A percentile compares a stretch with the other conserved stretches of the same genome.
phyloP scores from a whole-genome alignment of 2,888 invertebrate genomes.

The Myopa testacea region DNA sequence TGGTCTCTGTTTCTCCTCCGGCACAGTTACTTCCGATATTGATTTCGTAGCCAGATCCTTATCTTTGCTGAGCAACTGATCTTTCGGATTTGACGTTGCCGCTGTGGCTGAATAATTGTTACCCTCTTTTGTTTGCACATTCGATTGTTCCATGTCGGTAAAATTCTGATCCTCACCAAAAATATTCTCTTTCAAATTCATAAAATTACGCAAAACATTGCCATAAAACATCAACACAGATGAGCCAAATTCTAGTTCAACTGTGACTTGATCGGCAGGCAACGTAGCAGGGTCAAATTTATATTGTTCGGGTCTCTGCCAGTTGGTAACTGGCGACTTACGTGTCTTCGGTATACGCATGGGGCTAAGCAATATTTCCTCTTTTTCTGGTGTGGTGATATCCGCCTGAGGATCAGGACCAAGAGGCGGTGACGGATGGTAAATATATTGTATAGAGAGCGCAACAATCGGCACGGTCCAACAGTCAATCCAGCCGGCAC shows the following conservation, averaged over 20 bases:
- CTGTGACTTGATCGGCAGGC: constrained; percentile 87
- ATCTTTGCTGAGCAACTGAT: constrained; percentile 55
- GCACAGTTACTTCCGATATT: constrained; percentile 64
- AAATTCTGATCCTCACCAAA: constrained; percentile 96
- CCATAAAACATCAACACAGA: constrained; percentile 93
- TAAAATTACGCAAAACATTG: constrained; percentile 87
- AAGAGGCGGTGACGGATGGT: constrained; percentile 91
- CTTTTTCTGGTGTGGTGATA: constrained; percentile 93
- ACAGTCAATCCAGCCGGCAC: constrained; percentile 92
- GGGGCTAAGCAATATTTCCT: constrained; percentile 90
- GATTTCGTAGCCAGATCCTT: constrained; percentile 66
- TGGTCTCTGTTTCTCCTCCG: constrained; percentile 75
- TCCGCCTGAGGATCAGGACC: constrained; percentile 91
- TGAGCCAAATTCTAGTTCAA: constrained; percentile 95
- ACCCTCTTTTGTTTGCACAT: constrained; percentile 68
- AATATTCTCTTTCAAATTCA: constrained; percentile 95
- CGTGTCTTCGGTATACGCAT: constrained; percentile 87
- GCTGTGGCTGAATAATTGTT: constrained; percentile 68
- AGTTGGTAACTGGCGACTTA: constrained; percentile 78
- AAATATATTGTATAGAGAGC: constrained; percentile 88
- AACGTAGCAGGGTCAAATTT: constrained; percentile 90
- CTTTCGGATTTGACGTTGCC: constrained; percentile 67
- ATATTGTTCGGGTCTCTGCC: constrained; percentile 75
- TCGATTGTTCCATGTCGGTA: constrained; percentile 86
- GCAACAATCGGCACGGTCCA: constrained; percentile 97